Evolutionary conservation across 1,140 invertebrate genomes (phyloP).

Genomic region (Theocolax elegans): DNA sequence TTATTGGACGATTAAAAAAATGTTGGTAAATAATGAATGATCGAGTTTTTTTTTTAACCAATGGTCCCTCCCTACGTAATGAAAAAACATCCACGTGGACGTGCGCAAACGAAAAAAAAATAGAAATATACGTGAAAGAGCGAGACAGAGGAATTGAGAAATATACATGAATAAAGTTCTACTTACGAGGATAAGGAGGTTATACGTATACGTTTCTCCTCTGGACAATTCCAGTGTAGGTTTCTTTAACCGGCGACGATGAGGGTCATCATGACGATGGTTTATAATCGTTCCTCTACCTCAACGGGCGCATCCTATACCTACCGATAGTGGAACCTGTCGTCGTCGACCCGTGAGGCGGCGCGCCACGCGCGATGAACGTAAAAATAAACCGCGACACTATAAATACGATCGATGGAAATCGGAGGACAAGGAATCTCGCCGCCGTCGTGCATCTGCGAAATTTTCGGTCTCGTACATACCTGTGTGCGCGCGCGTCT

Average conservation of each 20-base stretch:
- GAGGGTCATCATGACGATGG: conserved; percentile 28
- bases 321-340: conserved; percentile 6
- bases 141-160: background rate
- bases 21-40: background rate
- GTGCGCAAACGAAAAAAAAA: background rate
- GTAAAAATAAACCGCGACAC: conserved; percentile 56
- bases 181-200: conserved; percentile 24
- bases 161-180: too few relatives aligned
- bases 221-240: background rate
- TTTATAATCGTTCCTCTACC: conserved; percentile 30
- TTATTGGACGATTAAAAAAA: too few relatives aligned
- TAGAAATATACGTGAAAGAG: background rate
- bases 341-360: conserved; percentile 4
- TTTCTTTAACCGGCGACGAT: conserved; percentile 26
- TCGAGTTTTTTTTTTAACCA: background rate
- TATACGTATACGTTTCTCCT: conserved; percentile 8
- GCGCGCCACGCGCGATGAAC: conserved; percentile 21
- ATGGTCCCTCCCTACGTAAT: background rate
- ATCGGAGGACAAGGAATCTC: conserved; percentile 47
- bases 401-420: conserved; percentile 59
- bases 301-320: background rate
- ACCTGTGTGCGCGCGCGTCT: background rate
- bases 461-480: conserved; percentile 11
- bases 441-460: conserved; percentile 27
- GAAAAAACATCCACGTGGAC: conserved; percentile 27